phyloP scores from a whole-genome alignment of 1,140 invertebrate species.

The Bombyx mandarina region DNA sequence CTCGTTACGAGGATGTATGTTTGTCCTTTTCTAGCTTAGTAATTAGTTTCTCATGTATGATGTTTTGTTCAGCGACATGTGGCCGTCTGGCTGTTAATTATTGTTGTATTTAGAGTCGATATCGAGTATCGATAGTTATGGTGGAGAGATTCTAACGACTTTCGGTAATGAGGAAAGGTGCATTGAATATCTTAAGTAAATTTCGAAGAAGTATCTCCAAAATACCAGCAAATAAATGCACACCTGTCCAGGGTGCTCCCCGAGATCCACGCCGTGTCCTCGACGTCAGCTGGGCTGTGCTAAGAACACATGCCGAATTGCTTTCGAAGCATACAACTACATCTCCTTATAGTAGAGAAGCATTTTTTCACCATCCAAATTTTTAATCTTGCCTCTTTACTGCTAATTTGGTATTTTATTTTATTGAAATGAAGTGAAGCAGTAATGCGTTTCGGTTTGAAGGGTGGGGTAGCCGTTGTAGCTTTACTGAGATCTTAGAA shows the following conservation, averaged over 20 bases:
- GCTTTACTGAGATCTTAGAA: too few species aligned
- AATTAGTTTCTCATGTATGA: conserved; percentile 61
- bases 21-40: conserved; percentile 26
- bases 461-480: too few species aligned
- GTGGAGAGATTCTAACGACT: background rate
- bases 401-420: background rate
- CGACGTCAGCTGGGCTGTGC: too few species aligned
- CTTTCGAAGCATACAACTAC: background rate
- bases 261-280: too few species aligned
- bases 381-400: background rate
- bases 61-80: conserved; percentile 61
- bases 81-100: conserved; percentile 50
- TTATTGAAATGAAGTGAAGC: too few species aligned
- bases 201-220: too few species aligned
- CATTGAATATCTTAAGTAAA: too few species aligned
- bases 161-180: background rate
- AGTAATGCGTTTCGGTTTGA: too few species aligned
- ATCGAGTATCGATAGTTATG: conserved; percentile 30
- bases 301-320: background rate
- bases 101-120: conserved; percentile 29
- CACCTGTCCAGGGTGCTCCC: too few species aligned
- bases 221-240: too few species aligned
- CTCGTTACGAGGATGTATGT: conserved; percentile 6
- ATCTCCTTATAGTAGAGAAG: too few species aligned
- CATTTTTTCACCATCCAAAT: too few species aligned